Conservation (phyloP, 2,113 vertebrate species). For the Mastomys natalensis region DNA sequence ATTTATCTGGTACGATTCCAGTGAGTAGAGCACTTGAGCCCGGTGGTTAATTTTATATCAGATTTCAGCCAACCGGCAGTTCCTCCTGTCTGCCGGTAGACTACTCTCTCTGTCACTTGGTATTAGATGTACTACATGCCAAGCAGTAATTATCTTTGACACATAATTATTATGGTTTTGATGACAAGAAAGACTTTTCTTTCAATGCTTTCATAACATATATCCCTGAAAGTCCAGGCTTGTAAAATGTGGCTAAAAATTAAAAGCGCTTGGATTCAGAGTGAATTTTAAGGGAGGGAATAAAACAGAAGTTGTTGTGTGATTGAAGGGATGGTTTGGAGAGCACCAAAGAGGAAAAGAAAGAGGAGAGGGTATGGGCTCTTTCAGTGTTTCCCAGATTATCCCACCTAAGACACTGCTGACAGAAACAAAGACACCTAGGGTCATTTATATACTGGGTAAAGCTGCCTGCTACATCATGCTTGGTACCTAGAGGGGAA, state of each 20-base stretch:
- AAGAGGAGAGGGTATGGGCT: conserved; percentile 33
- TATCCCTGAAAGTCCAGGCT: conserved; percentile 89
- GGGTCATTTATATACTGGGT: conserved; percentile 74
- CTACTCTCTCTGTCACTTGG: conserved; percentile 88
- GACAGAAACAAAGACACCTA: conserved; percentile 78
- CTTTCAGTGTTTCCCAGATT: conserved; percentile 87
- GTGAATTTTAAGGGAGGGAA: conserved; percentile 82
- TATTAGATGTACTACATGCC: conserved; percentile 90
- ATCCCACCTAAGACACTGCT: conserved; percentile 85
- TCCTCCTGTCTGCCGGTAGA: conserved; percentile 86
- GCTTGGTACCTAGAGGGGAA: conserved; percentile 85
- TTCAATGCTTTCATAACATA: conserved; percentile 89
- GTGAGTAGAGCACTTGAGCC: conserved; percentile 78
- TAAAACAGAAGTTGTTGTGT: conserved; percentile 77
- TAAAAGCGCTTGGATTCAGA: conserved; percentile 88
- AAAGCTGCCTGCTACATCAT: conserved; percentile 74
- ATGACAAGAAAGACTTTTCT: conserved; percentile 91
- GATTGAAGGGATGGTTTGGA: background rate
- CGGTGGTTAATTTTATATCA: conserved; percentile 87
- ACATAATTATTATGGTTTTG: conserved; percentile 94
- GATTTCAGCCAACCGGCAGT: conserved; percentile 86
- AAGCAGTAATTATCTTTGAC: conserved; percentile 92
- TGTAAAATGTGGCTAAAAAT: conserved; percentile 86
- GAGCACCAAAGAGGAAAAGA: conserved; percentile 25
- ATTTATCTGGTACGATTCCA: conserved; percentile 81